Percentiles rank a stretch among this genome's conserved stretches.
These are phyloP conservation scores for Champsocephalus gunnari DNA, from an alignment of 2,797 vertebrate genomes.

Conservation along the genomic window DNA sequence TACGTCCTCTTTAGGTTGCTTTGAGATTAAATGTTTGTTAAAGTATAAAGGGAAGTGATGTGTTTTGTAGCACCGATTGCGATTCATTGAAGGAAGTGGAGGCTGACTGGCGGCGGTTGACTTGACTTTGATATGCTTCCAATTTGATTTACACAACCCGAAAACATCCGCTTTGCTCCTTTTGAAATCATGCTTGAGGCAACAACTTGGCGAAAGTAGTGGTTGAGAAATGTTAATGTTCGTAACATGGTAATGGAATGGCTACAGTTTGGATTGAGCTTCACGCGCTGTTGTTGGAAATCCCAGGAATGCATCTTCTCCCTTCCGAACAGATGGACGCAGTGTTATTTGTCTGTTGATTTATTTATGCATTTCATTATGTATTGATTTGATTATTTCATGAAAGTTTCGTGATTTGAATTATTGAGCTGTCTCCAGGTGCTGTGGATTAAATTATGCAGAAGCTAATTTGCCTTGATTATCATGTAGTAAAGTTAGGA, in stretches of 20 bases:
- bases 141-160: neutral
- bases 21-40: neutral
- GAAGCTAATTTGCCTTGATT: slow-evolving; percentile 93
- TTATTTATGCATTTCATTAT: slow-evolving; percentile 98
- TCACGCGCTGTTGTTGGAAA: slow-evolving; percentile 34
- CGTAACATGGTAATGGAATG: neutral
- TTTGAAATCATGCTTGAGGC: slow-evolving; percentile 6
- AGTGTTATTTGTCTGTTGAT: slow-evolving; percentile 90
- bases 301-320: slow-evolving; percentile 51
- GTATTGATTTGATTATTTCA: slow-evolving; percentile 98
- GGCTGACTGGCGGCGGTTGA: neutral
- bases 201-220: slow-evolving; percentile 6
- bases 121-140: neutral
- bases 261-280: slow-evolving; percentile 14
- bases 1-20: neutral
- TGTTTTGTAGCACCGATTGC: neutral
- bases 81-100: slow-evolving; percentile 6
- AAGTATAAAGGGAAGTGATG: slow-evolving; percentile 16
- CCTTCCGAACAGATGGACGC: slow-evolving; percentile 81
- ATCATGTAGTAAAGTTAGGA: slow-evolving; percentile 86
- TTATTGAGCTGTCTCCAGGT: slow-evolving; percentile 94
- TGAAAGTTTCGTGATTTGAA: slow-evolving; percentile 95
- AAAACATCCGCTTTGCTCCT: neutral
- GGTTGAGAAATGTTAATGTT: neutral
- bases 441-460: slow-evolving; percentile 94